phyloP scores from a whole-genome alignment of 23 tunicate genomes.

The Aplidium turbinatum region DNA sequence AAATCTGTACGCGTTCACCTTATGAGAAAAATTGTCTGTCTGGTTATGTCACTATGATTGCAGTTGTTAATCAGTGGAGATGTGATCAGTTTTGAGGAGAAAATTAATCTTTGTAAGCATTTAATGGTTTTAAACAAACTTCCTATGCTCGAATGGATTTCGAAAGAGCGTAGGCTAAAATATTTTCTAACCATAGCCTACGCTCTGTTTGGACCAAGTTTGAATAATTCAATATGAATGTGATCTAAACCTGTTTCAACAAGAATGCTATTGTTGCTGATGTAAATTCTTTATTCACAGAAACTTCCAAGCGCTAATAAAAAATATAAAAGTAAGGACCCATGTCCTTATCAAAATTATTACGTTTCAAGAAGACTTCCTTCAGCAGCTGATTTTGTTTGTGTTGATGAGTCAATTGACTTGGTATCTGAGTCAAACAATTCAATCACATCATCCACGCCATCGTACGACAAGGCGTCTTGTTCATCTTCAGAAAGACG shows the following conservation, averaged over 20 bases:
- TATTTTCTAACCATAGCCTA: too few relatives aligned
- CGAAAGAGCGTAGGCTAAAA: too few relatives aligned
- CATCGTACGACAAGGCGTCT: conserved; percentile 8
- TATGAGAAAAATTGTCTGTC: not conserved
- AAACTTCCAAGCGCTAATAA: conserved; percentile 73
- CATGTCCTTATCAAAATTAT: conserved; percentile 71
- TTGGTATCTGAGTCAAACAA: conserved; percentile 3
- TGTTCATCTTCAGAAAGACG: not conserved
- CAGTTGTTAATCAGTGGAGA: too few relatives aligned
- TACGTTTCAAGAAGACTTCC: conserved; percentile 30
- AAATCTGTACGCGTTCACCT: too few relatives aligned
- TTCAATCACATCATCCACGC: conserved; percentile 22
- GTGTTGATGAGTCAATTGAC: not conserved
- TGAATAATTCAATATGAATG: too few relatives aligned
- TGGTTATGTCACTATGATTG: not conserved
- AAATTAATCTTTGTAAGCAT: too few relatives aligned
- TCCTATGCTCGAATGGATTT: too few relatives aligned
- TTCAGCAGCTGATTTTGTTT: conserved; percentile 25
- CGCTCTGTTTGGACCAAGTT: too few relatives aligned
- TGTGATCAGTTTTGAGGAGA: too few relatives aligned
- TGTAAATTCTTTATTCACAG: conserved; percentile 30
- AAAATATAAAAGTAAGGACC: conserved; percentile 48
- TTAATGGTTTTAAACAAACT: too few relatives aligned
- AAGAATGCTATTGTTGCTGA: too few relatives aligned
- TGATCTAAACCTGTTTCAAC: too few relatives aligned